phyloP scores from a whole-genome alignment of 2,888 invertebrate genomes.

The Scaptomyza caliginosa region DNA sequence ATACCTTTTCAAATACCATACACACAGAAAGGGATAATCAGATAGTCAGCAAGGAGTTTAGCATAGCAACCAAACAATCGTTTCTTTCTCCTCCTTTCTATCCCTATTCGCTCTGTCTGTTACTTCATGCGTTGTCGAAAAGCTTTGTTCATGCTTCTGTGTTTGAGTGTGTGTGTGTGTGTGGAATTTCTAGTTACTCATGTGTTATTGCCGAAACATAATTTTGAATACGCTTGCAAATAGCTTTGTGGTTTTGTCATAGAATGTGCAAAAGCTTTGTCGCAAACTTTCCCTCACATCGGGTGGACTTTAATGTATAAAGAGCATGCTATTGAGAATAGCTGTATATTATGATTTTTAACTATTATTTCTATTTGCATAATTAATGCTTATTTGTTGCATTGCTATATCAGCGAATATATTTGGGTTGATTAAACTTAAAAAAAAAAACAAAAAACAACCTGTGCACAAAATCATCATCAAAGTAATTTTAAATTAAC shows the following conservation, averaged over 20 bases:
- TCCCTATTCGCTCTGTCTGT: not conserved
- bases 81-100: not conserved
- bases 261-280: not conserved
- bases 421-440: too few relatives aligned
- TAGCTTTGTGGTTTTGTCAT: not conserved
- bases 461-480: too few relatives aligned
- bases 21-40: not conserved
- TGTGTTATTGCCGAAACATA: not conserved
- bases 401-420: too few relatives aligned
- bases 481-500: too few relatives aligned
- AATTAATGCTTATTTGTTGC: too few relatives aligned
- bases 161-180: not conserved
- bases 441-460: too few relatives aligned
- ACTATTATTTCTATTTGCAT: too few relatives aligned
- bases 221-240: not conserved
- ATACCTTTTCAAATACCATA: conserved; percentile 5
- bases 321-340: too few relatives aligned
- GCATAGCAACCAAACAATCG: not conserved
- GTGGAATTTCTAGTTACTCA: not conserved
- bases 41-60: not conserved
- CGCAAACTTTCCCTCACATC: not conserved
- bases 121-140: not conserved
- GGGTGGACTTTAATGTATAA: not conserved
- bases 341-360: not conserved
- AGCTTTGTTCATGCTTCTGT: not conserved